Base-by-base conservation (phyloP, 2,797 vertebrate genomes). In the Schizopygopsis pylzovi region DNA sequence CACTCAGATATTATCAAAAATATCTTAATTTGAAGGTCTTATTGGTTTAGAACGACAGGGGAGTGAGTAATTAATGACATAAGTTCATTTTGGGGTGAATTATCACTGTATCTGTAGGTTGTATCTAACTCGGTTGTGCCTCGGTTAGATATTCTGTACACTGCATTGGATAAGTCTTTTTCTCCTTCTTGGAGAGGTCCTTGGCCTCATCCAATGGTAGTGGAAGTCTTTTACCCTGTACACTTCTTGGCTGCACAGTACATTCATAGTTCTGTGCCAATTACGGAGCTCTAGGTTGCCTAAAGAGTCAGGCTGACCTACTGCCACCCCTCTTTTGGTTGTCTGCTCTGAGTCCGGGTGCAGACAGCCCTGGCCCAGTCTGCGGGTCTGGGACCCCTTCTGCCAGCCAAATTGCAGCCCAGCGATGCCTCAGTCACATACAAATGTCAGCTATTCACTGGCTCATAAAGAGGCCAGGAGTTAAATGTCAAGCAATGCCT, bases 401-500 rank as follows among this genome's bases (percentile, higher is more conserved):
- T 87, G 76, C 71, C 84, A 90, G 91, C 89, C 90, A 92, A 93
- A 95, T 93, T 92, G 91, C 87, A 90, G 84, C 91, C 88, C 90
- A 87, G 90, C 90, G 83, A 90, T 88, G 89, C 89, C 88, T 91
- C 86, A 91, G 91, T 91, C 91, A 84, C 86, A 91, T 90, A 90
- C 89, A 94, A 95, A 95, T 95, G 93, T 95, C 94, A 95, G 89
- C 87, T 87, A 92, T 92, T 93, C 92, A 93, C 85, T 88, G 87
- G 91, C 90, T 94, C 87, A 88, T 84, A 87, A 90, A 93, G 92
- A 88, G 84, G 82, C 87, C 87, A 88, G 59, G 86, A 93, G 92
- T 90, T 93, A 93, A 95, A 95, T 95, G 93, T 95, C 94, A 95
- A 94, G 92, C 93, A 92, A 94, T 89, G 92, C 89, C 92, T 95